Percentiles rank a stretch among this genome's conserved stretches.
phyloP scores from a whole-genome alignment of 2,797 vertebrate genomes.

The Paramormyrops hopkinsi region DNA sequence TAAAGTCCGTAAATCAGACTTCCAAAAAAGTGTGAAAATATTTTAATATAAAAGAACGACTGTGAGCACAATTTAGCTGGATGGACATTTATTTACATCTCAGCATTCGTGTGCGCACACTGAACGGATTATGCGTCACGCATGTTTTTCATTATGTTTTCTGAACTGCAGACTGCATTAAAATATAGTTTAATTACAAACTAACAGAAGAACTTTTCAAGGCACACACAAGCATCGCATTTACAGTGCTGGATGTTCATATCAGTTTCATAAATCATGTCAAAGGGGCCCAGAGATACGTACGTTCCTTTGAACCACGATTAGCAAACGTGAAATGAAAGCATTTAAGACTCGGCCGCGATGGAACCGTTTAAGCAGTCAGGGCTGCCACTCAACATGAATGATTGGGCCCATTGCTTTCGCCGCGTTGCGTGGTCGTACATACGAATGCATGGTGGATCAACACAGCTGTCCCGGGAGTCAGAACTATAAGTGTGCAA shows the following conservation, averaged over 20 bases:
- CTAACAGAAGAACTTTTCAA: neutral
- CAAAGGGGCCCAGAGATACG: neutral
- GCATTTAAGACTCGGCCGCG: neutral
- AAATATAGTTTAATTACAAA: conserved; percentile 6
- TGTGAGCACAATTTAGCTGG: neutral
- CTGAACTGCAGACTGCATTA: neutral
- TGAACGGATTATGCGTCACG: neutral
- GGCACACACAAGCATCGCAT: neutral
- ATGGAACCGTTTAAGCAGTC: conserved; percentile 20
- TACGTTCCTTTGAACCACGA: neutral
- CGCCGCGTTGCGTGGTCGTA: neutral
- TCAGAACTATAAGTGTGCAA: neutral
- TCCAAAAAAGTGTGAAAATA: neutral
- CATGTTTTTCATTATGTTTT: conserved; percentile 10
- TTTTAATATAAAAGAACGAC: neutral
- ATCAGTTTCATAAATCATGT: conserved; percentile 16
- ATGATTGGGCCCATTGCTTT: neutral
- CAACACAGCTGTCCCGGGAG: neutral
- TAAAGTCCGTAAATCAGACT: neutral
- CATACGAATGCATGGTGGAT: neutral
- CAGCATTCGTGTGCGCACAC: neutral
- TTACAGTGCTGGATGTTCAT: neutral
- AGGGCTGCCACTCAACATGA: neutral
- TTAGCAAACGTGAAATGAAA: conserved; percentile 15
- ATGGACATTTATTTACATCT: neutral